Evolutionary conservation across 2,888 invertebrate species (phyloP), one percentile per base, ranked within the genome.

Genomic region (Nysson spinosus): DNA sequence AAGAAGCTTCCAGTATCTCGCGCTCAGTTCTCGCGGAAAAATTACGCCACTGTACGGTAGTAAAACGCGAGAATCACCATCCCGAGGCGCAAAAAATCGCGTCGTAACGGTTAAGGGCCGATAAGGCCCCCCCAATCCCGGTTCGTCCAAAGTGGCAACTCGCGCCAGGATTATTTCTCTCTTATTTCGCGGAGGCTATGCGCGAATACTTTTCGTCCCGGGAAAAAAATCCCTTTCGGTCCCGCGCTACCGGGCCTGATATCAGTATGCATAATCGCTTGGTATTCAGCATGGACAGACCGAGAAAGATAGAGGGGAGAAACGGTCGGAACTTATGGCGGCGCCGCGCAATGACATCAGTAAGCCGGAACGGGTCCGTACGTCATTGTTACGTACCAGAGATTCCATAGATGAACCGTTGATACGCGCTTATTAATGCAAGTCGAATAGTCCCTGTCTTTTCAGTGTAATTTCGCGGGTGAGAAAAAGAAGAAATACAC

Each of bases 271-370:
- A 77, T 80, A 81, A 83, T 83, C 83, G 77, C 75, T 74, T 78
- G 76, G 79, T 79, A 81, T 83, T 82, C 83, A 77, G 72, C 30
- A 16, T 14, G 49, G 22, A 51, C 49, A n/a, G n/a, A 37, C 30
- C 60, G 51, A 56, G 64, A 73, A 66, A 67, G 61, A 69, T n/a
- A n/a, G 67, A 67, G 64, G 72, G 72, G 65, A 61, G 57, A 67
- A 60, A 67, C 19, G 39, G 34, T 43, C 16, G 56, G 49, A 75
- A 80, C 69, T 83, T 82, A 85, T 79, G 74, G 82, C 79, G 78
- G 75, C 76, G 75, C 75, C 78, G 73, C 30, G 80, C 84, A 83
- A 85, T 85, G 78, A 82, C 83, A 82, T 83, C 80, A 77, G 85
- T 83, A 84, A 84, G 72, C 73, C 72, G 77, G 70, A 79, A 77